These are phyloP conservation scores for Drosophila neotestacea DNA, from an alignment of 2,888 invertebrate species.

Conservation along the genomic window DNA sequence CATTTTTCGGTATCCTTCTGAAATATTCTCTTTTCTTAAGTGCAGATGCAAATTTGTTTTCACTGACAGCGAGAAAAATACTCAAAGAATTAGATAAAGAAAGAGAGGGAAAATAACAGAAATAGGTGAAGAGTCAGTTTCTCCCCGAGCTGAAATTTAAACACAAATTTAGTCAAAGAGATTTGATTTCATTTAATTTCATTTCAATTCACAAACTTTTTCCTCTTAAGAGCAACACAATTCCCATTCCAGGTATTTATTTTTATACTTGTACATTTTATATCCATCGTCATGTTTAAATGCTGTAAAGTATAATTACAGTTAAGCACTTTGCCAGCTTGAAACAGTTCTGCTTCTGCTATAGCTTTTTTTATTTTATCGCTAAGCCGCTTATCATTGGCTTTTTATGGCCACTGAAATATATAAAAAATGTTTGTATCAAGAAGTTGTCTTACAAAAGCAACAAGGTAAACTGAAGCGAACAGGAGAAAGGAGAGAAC, in stretches of 20 bases:
- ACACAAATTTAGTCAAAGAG: slow-evolving; percentile 3
- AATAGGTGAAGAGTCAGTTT: neutral
- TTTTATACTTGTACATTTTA: neutral
- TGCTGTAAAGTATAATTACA: slow-evolving; percentile 23
- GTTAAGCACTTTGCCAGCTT: slow-evolving; percentile 18
- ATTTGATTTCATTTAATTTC: slow-evolving; percentile 11
- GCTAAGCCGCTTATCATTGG: slow-evolving; percentile 36
- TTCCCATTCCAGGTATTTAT: neutral
- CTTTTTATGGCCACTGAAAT: slow-evolving; percentile 26
- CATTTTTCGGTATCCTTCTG: slow-evolving; percentile 55
- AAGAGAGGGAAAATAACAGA: slow-evolving; percentile 1
- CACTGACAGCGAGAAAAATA: slow-evolving; percentile 30
- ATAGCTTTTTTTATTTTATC: slow-evolving; percentile 8
- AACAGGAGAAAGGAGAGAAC: no score
- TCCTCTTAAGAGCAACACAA: slow-evolving; percentile 23
- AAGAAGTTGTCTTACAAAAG: neutral
- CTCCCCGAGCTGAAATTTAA: slow-evolving; percentile 2
- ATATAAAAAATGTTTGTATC: slow-evolving; percentile 6
- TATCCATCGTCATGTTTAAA: slow-evolving; percentile 17
- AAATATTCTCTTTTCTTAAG: slow-evolving; percentile 76
- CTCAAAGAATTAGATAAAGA: slow-evolving; percentile 2
- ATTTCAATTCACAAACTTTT: slow-evolving; percentile 14
- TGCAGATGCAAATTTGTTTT: slow-evolving; percentile 75
- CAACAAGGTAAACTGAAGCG: slow-evolving; percentile 2
- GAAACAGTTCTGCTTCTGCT: slow-evolving; percentile 3